Percentiles rank a stretch among this genome's conserved stretches.
These are phyloP conservation scores for Heloderma charlesbogerti DNA, from an alignment of 2,113 vertebrate genomes.

Conservation along the genomic window DNA sequence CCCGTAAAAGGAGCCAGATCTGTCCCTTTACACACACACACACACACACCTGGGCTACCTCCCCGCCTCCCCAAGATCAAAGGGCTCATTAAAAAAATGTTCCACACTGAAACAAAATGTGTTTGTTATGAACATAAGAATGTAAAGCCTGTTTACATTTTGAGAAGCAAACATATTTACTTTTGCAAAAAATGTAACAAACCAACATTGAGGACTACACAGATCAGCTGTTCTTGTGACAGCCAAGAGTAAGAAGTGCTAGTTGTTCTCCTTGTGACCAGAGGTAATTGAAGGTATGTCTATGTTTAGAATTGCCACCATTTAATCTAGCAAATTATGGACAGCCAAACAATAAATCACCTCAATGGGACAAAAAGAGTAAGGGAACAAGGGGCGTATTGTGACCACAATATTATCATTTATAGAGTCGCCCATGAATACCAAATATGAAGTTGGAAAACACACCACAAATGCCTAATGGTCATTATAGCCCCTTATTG, in stretches of 20 bases:
- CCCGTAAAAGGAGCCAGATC: conserved; percentile 32
- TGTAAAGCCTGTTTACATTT: neutral
- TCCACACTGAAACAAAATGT: neutral
- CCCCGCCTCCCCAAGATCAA: neutral
- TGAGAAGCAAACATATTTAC: neutral
- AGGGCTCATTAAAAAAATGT: neutral
- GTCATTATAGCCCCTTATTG: neutral
- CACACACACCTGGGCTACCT: neutral
- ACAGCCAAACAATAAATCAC: neutral
- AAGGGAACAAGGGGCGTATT: neutral
- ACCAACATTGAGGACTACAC: neutral
- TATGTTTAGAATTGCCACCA: neutral
- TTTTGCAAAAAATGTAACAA: neutral
- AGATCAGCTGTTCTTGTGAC: neutral
- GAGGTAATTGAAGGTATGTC: neutral
- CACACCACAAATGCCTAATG: neutral
- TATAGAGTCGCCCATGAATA: neutral
- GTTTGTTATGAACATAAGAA: neutral
- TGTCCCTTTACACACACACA: neutral
- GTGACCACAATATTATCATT: neutral
- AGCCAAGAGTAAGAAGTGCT: neutral
- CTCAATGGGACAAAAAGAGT: neutral
- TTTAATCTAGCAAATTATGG: neutral
- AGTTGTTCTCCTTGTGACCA: too few species aligned
- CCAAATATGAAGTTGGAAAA: neutral